These are phyloP conservation scores for Pogonophryne albipinna DNA, from an alignment of 2,797 vertebrate genomes.

Conservation along the genomic window DNA sequence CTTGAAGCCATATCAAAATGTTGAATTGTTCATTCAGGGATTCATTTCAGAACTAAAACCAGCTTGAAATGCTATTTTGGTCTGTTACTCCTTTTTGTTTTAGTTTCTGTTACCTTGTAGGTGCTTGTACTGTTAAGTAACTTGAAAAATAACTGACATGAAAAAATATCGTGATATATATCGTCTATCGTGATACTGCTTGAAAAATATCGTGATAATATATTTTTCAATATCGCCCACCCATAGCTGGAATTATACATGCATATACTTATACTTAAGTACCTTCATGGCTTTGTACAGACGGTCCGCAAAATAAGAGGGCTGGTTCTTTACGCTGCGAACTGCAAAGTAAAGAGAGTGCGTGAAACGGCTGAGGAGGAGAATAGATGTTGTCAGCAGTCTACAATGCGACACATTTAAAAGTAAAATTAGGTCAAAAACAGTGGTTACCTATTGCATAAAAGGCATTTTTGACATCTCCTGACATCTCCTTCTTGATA, in stretches of 20 bases:
- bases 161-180: too few species aligned
- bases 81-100: too few species aligned
- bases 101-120: too few species aligned
- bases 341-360: conserved; percentile 82
- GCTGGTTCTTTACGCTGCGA: conserved; percentile 95
- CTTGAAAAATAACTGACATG: too few species aligned
- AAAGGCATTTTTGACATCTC: conserved; percentile 91
- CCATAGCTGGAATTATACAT: conserved; percentile 12
- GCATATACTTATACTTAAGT: conserved; percentile 27
- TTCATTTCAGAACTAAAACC: too few species aligned
- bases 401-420: neutral
- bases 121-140: too few species aligned
- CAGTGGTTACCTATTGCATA: conserved; percentile 90
- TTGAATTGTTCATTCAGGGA: too few species aligned
- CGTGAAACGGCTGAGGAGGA: conserved; percentile 14
- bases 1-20: too few species aligned
- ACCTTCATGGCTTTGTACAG: conserved; percentile 99
- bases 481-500: conserved; percentile 97
- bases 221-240: too few species aligned
- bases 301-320: conserved; percentile 94
- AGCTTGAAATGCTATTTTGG: too few species aligned
- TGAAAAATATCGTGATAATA: too few species aligned
- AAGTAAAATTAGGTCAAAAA: conserved; percentile 10
- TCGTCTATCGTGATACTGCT: too few species aligned
- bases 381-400: conserved; percentile 11